Base-by-base conservation (phyloP, 1,140 invertebrate species). In the Zelostemma sp. region DNA sequence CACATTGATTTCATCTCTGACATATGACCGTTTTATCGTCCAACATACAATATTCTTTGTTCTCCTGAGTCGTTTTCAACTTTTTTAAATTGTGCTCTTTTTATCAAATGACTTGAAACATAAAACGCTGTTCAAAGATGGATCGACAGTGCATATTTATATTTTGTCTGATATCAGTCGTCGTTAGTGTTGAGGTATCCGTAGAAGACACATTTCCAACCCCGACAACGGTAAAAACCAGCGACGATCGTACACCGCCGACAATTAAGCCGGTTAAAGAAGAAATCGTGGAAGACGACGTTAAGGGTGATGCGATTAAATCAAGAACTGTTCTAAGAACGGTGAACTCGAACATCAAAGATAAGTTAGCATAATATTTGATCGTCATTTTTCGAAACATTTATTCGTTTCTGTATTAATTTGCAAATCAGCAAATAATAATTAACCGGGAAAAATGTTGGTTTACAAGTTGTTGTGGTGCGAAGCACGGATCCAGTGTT, bases 1-100 rank as follows among this genome's bases (percentile, higher is more conserved):
- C 78, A 83, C 67, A 79, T 70, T 56, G 51, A 49, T 67, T 64
- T 67, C 45, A 41, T 72, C 63, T 54, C 47, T 40, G 8, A 38
- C 9, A 18, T 50, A 35, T 1, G 17, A 46, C 33, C 55, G 21
- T 41, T 40, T 38, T 46, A 9, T 31, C 6, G 49, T 16, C 5
- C 0, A 48, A 66, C 19, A 59, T 19, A 21, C 54, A 19, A 51
- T 25, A 19, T 19, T 19, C 35, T 59, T 66, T 21, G 18, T 53
- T 55, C 12, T 2, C 1, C 16, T 25, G 14, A 53, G 38, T 21
- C 5, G 21, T 17, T 16, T 1, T n/a, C 6, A 2, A 47, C 9
- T 14, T 12, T 33, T 6, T n/a, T 51, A n/a, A 65, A 38, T 14
- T 11, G 12, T 38, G 35, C 3, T 5, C 9, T 48, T 50, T 12